Evolutionary conservation across 2,888 invertebrate genomes (phyloP), one percentile per base, ranked within the genome.

Genomic region (Diarsia rubi): DNA sequence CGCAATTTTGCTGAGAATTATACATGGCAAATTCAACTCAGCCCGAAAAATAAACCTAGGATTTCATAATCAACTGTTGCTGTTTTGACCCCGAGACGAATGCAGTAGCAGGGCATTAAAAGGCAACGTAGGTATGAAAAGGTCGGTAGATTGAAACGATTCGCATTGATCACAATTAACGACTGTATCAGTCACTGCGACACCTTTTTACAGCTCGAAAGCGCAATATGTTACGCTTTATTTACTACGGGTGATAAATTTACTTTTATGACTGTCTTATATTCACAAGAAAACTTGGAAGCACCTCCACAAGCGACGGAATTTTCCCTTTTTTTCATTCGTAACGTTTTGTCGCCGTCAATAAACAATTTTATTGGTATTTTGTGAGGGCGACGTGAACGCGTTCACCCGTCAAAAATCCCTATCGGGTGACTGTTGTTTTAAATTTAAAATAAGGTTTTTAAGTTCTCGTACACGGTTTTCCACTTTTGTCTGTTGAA

Each of bases 191-290:
- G 84, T 86, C 88, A 88, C 87, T 85, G 88, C 85, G 92, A 91
- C 91, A 92, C 91, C 91, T 91, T 94, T 93, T 93, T 92, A 93
- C 90, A 90, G 89, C 91, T 91, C 69, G 80, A 91, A 93, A 92
- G 88, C 91, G 91, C 93, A 94, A 94, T 94, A 94, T 93, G 94
- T 95, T 92, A 93, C 93, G 90, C 91, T 92, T 94, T 95, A 95
- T 95, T 95, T 94, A 95, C 94, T 93, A 90, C 90, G 86, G 90
- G 91, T 91, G 80, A 95, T 95, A 95, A 95, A 95, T 94, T 94
- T 92, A 86, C 88, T 94, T 95, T 95, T 95, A 95, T 95, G 93
- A 92, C 94, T 91, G 92, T 93, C 93, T 94, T 94, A 94, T 95
- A 94, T 94, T 93, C 90, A 91, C 91, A 93, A 92, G 92, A 91